Evolutionary conservation across 2,797 vertebrate species (phyloP).

Genomic region (Argyrosomus regius): DNA sequence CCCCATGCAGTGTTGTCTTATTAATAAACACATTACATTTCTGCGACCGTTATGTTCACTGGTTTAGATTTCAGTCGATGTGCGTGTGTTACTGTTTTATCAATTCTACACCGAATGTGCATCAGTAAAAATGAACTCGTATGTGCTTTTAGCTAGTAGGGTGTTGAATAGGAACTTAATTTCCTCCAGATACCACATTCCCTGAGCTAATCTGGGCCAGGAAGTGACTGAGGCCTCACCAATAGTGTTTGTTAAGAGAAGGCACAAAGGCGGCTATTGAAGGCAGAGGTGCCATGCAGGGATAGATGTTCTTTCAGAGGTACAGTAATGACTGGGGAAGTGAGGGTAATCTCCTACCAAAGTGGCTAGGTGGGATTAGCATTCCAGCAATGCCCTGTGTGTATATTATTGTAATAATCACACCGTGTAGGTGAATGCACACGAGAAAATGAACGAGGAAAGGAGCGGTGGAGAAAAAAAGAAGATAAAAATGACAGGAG

Average conservation of each 20-base stretch:
- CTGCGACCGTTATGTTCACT: conserved; percentile 21
- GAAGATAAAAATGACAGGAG: conserved; percentile 17
- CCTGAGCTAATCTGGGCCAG: conserved; percentile 62
- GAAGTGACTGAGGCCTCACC: conserved; percentile 70
- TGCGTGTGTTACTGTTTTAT: no score
- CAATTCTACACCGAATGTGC: neutral
- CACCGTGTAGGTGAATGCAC: conserved; percentile 43
- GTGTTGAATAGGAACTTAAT: conserved; percentile 48
- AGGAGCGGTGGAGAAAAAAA: conserved; percentile 18
- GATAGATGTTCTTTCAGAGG: conserved; percentile 60
- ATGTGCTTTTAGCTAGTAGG: neutral
- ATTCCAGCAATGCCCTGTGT: conserved; percentile 55
- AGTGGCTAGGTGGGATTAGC: conserved; percentile 49
- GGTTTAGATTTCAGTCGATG: conserved; percentile 7
- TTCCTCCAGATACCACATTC: conserved; percentile 69
- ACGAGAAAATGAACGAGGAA: conserved; percentile 12
- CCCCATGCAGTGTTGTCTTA: conserved; percentile 37
- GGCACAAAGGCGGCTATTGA: conserved; percentile 79
- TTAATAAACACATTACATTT: conserved; percentile 48
- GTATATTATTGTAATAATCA: conserved; percentile 64
- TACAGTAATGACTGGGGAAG: conserved; percentile 68
- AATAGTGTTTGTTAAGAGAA: conserved; percentile 74
- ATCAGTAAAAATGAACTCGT: neutral
- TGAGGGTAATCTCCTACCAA: conserved; percentile 46
- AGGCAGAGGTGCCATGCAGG: conserved; percentile 58